Percentiles rank a stretch among this genome's conserved stretches.
These are phyloP conservation scores for Gymnocypris eckloni DNA, from an alignment of 2,797 vertebrate species.

Conservation along the genomic window DNA sequence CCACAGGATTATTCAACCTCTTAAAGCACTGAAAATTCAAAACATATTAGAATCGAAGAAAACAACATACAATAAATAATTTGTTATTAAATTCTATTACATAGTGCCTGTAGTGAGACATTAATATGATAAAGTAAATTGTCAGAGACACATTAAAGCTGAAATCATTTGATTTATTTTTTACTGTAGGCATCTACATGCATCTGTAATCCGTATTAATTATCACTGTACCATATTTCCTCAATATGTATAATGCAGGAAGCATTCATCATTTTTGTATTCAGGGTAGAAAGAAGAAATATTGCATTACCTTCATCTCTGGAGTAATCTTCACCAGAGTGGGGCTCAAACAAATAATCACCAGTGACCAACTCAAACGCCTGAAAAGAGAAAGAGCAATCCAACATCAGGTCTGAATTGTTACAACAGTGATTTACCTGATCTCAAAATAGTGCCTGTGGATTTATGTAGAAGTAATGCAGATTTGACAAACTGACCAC, in stretches of 20 bases:
- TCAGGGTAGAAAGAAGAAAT: constrained; percentile 16
- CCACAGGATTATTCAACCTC: constrained; percentile 71
- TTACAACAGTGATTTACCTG: neutral
- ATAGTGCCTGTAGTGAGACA: neutral
- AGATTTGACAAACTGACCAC: neutral
- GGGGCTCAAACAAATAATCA: constrained; percentile 97
- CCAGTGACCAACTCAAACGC: constrained; percentile 97
- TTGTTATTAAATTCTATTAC: neutral
- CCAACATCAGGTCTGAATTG: neutral
- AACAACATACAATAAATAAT: neutral
- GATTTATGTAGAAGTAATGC: neutral
- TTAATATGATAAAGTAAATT: neutral
- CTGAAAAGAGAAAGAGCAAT: constrained; percentile 67
- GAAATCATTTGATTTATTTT: neutral
- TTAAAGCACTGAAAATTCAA: constrained; percentile 50
- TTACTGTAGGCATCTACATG: neutral
- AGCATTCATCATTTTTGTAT: neutral
- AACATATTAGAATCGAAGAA: neutral
- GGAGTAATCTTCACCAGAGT: constrained; percentile 97
- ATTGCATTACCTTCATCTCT: constrained; percentile 91
- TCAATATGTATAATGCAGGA: neutral
- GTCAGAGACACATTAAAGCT: neutral
- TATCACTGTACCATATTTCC: neutral
- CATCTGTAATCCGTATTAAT: neutral
- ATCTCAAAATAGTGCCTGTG: neutral